Evolutionary conservation across 2,113 vertebrate species (phyloP).

Genomic region (Hyperopisus bebe): DNA sequence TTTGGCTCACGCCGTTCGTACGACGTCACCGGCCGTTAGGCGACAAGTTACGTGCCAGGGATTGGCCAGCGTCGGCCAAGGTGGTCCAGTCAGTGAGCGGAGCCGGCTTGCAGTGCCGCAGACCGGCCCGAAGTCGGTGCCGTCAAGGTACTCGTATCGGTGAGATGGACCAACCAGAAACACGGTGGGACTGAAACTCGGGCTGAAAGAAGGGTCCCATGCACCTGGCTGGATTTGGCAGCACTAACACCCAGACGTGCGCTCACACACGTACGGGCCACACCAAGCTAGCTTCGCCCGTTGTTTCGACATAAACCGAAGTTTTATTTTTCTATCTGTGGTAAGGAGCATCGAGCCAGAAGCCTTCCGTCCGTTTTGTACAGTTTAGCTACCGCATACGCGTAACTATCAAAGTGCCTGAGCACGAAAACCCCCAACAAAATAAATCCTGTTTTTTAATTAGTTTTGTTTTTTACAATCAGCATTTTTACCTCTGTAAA

Average conservation of each 20-base stretch:
- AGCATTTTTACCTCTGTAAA: conserved; percentile 93
- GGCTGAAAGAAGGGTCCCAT: not conserved
- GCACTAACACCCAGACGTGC: not conserved
- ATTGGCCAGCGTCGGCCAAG: not conserved
- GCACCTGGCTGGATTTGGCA: not conserved
- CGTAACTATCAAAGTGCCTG: conserved; percentile 81
- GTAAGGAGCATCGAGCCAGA: conserved; percentile 69
- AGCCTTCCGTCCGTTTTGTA: conserved; percentile 43
- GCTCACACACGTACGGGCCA: not conserved
- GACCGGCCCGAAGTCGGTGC: not conserved
- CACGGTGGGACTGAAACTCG: not conserved
- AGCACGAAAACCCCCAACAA: no score
- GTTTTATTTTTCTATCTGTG: conserved; percentile 74
- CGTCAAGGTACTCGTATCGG: not conserved
- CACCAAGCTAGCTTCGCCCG: not conserved
- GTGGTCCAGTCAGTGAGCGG: not conserved
- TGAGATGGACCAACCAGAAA: not conserved
- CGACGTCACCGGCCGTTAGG: not conserved
- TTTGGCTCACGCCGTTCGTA: not conserved
- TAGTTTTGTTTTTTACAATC: conserved; percentile 62
- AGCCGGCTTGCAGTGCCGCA: not conserved
- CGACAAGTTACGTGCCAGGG: not conserved
- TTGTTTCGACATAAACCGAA: conserved; percentile 1
- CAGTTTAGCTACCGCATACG: not conserved
- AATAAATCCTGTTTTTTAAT: conserved; percentile 66